Base-by-base conservation (phyloP, 2,888 invertebrate genomes). In the Elmis aenea region DNA sequence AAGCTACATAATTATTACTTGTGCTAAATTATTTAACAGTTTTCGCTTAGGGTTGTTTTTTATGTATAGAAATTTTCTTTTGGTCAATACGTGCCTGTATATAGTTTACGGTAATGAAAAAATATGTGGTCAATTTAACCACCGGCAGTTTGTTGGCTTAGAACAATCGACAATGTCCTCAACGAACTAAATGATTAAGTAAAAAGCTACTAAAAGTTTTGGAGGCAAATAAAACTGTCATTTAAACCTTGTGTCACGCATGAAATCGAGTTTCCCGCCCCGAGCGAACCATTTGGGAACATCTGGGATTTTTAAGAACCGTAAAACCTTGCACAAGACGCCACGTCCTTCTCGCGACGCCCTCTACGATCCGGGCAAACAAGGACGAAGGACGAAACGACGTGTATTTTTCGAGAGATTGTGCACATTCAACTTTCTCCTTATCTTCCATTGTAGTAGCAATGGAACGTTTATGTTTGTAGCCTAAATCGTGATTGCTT, bases 191-290 rank as follows among this genome's bases (percentile, higher is more conserved):
- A 51, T 50, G 45, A 48, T 52, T 48, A 48, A 50, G 51, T 47
- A 50, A 51, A 48, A 40, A 40, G 46, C 37, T 42, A 40, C 34
- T 41, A 32, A 42, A 33, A 38, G 42, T 38, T 38, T 30, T 28
- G 34, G 39, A 44, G 38, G 42, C 43, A 48, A 55, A 51, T 53
- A 54, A 52, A 52, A 51, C 38, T 50, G 46, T 47, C 51, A 50
- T 55, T 54, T 57, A 51, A 51, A 48, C 42, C 50, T 50, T 47
- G 46, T 48, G 52, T 54, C 54, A 54, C 57, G 55, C 50, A 44
- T 54, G 42, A 44, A 46, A 48, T 53, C 44, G 47, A 51, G 45
- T 46, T 46, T 40, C 40, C 38, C 38, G 48, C 50, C 50, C 39
- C 39, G 42, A 47, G 51, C 51, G 44, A 42, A 42, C 50, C 48